phyloP scores from a whole-genome alignment of 2,113 vertebrate species.

The Theristicus caerulescens region DNA sequence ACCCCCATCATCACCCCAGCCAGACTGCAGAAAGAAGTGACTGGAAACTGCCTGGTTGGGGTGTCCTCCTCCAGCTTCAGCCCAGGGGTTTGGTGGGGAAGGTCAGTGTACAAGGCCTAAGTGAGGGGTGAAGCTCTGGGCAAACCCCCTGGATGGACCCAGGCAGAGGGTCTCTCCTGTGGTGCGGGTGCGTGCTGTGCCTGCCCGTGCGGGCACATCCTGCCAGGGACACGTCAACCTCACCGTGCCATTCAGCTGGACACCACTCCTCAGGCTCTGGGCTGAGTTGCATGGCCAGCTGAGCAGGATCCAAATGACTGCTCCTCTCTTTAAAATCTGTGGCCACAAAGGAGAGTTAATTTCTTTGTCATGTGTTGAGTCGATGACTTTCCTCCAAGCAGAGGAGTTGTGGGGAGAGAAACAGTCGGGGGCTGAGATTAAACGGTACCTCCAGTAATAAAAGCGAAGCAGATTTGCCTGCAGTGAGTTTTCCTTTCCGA shows the following conservation, averaged over 20 bases:
- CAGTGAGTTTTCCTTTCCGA: constrained; percentile 7
- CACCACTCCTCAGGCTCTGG: neutral
- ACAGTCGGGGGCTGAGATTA: constrained; percentile 23
- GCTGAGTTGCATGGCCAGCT: rapidly evolving
- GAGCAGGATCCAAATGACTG: neutral
- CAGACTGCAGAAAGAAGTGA: neutral
- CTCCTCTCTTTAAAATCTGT: neutral
- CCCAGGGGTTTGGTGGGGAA: neutral
- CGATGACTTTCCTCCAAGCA: neutral
- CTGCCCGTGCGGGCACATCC: neutral
- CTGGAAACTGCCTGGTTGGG: neutral
- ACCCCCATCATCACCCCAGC: neutral
- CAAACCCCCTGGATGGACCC: neutral
- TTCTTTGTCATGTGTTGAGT: neutral
- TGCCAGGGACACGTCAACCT: neutral
- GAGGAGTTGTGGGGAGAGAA: constrained; percentile 7
- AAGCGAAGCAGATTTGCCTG: neutral
- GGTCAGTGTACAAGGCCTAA: neutral
- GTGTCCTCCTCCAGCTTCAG: neutral
- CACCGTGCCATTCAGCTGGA: rapidly evolving
- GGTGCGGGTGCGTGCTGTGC: neutral
- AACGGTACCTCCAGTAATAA: neutral
- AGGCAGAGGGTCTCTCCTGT: neutral
- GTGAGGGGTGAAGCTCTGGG: neutral
- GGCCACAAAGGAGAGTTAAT: neutral